phyloP scores from a whole-genome alignment of 2,797 vertebrate species.

The Staurois parvus region DNA sequence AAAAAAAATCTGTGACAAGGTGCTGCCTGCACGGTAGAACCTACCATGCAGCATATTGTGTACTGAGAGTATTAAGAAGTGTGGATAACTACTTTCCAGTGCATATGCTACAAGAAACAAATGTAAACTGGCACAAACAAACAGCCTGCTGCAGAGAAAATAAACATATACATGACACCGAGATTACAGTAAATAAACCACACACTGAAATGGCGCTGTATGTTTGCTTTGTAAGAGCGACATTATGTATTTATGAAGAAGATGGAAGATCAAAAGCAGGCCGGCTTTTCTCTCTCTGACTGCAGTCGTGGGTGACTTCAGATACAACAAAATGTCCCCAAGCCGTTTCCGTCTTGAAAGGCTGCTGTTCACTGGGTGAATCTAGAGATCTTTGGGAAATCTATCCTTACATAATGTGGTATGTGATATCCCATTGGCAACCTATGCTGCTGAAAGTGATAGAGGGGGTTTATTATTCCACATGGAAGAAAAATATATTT shows the following conservation, averaged over 20 bases:
- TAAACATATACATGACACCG: constrained; percentile 13
- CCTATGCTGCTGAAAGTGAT: too few species aligned
- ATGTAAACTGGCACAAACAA: neutral
- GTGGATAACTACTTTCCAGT: neutral
- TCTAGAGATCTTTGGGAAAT: neutral
- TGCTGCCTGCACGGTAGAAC: neutral
- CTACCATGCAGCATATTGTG: neutral
- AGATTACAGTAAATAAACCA: constrained; percentile 30
- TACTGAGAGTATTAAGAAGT: neutral
- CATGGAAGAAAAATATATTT: too few species aligned
- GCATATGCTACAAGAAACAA: constrained; percentile 6
- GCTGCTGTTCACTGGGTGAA: neutral
- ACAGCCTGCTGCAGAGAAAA: constrained; percentile 41
- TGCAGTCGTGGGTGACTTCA: constrained; percentile 12
- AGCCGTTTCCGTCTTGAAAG: constrained; percentile 24
- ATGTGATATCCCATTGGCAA: neutral
- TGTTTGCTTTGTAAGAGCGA: constrained; percentile 31
- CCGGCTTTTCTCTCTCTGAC: neutral
- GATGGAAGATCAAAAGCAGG: constrained; percentile 28
- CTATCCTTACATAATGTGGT: neutral
- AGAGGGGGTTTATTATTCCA: too few species aligned
- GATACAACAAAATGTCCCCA: constrained; percentile 29
- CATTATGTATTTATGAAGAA: constrained; percentile 38
- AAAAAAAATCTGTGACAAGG: neutral
- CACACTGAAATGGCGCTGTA: neutral